These are phyloP conservation scores for Drosophila trapezifrons DNA, from an alignment of 1,140 invertebrate species.

Conservation along the genomic window DNA sequence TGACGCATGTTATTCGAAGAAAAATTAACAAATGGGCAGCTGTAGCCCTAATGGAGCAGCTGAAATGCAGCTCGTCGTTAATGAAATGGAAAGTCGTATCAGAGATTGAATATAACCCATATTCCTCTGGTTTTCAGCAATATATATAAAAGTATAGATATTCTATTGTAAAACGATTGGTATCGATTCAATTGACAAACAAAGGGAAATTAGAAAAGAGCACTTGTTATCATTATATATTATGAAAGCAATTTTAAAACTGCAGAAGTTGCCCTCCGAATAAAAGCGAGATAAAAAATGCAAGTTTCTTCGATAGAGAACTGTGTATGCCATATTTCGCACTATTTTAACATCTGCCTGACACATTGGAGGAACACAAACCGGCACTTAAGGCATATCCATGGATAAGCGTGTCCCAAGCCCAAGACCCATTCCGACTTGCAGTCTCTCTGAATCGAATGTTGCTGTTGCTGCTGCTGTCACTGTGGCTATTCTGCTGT, in stretches of 20 bases:
- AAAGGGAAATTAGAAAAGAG: not conserved
- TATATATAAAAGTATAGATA: too few species aligned
- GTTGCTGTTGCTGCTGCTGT: slow-evolving; percentile 10
- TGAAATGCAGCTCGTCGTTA: not conserved
- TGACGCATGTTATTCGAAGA: slow-evolving; percentile 36
- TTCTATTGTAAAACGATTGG: not conserved
- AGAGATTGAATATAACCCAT: not conserved
- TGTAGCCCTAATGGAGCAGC: slow-evolving; percentile 7
- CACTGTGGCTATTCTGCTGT: slow-evolving; percentile 13
- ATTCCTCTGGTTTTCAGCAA: too few species aligned
- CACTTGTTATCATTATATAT: not conserved
- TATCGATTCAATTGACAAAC: not conserved
- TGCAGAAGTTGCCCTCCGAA: not conserved
- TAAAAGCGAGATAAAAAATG: not conserved
- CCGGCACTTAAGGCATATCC: slow-evolving; percentile 48
- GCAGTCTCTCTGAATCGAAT: slow-evolving; percentile 25
- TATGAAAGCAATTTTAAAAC: too few species aligned
- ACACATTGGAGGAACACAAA: slow-evolving; percentile 60
- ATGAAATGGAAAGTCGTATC: not conserved
- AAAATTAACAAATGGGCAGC: slow-evolving; percentile 21
- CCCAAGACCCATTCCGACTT: slow-evolving; percentile 19
- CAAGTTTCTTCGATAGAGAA: slow-evolving; percentile 12
- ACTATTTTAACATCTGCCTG: slow-evolving; percentile 66
- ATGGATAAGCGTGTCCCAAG: slow-evolving; percentile 45
- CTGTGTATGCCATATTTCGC: slow-evolving; percentile 23